Evolutionary conservation across 2,797 vertebrate species (phyloP).

Genomic region (Allochrocebus solatus): DNA sequence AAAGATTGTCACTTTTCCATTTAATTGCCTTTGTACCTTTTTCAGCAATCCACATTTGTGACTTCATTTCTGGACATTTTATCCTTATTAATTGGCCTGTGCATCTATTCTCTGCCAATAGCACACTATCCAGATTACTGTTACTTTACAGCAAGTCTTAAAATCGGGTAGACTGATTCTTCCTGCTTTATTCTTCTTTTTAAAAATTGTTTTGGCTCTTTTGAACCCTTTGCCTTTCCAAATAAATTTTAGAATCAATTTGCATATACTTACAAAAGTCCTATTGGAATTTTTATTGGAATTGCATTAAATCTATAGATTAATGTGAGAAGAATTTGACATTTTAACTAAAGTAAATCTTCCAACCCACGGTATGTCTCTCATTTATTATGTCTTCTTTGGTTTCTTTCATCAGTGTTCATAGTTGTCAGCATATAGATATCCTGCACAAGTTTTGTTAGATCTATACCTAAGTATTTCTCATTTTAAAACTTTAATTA

Average conservation of each 20-base stretch:
- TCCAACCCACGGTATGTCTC: background rate
- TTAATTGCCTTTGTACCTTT: background rate
- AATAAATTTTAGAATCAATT: background rate
- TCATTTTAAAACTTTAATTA: background rate
- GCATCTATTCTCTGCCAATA: background rate
- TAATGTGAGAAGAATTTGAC: background rate
- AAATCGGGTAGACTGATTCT: background rate
- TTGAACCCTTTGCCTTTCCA: slow-evolving; percentile 4
- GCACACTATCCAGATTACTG: background rate
- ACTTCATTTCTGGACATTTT: background rate
- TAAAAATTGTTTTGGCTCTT: slow-evolving; percentile 10
- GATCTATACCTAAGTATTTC: background rate
- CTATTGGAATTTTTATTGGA: background rate
- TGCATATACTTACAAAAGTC: background rate
- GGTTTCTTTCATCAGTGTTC: background rate
- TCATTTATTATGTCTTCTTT: background rate
- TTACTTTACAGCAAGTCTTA: background rate
- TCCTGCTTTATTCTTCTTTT: background rate
- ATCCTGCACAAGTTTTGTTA: background rate
- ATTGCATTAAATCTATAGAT: background rate
- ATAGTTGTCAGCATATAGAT: background rate
- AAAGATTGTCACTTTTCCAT: background rate
- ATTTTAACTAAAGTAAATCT: background rate
- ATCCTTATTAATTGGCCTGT: background rate
- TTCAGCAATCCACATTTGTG: background rate